These are phyloP conservation scores for Apodemus speciosus DNA, from an alignment of 2,113 vertebrate species.

Conservation along the genomic window DNA sequence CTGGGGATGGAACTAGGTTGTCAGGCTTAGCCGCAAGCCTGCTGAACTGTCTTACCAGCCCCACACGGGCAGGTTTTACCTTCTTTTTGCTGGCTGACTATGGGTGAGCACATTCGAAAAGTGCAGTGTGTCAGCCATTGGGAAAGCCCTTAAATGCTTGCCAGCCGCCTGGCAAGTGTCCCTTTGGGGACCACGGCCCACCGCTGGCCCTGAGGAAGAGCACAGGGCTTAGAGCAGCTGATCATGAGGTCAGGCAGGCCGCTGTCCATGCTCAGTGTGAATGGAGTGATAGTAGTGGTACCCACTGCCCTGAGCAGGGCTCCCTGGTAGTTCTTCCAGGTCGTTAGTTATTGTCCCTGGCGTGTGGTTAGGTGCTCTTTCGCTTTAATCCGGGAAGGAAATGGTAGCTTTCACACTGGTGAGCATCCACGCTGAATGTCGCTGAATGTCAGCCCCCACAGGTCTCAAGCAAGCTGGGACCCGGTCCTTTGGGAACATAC, in stretches of 20 bases:
- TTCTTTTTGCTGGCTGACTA: not conserved
- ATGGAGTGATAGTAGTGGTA: not conserved
- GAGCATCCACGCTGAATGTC: not conserved
- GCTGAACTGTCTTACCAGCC: not conserved
- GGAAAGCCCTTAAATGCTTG: not conserved
- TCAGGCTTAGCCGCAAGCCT: not conserved
- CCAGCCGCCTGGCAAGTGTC: not conserved
- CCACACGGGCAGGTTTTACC: not conserved
- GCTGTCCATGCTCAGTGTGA: not conserved
- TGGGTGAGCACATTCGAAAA: not conserved
- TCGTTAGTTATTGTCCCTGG: not conserved
- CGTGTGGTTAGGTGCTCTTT: not conserved
- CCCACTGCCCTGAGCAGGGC: not conserved
- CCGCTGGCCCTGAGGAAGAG: not conserved
- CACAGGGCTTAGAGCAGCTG: not conserved
- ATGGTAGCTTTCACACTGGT: not conserved
- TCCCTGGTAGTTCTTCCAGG: not conserved
- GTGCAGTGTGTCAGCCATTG: not conserved
- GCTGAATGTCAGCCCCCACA: not conserved
- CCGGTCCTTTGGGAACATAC: not conserved
- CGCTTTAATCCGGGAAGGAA: not conserved
- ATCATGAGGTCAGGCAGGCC: not conserved
- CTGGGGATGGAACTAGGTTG: not conserved
- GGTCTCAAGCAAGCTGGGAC: not conserved
- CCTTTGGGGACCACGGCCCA: not conserved